Conservation (phyloP, 2,797 vertebrate species). For the Poeciliopsis presidionis region DNA sequence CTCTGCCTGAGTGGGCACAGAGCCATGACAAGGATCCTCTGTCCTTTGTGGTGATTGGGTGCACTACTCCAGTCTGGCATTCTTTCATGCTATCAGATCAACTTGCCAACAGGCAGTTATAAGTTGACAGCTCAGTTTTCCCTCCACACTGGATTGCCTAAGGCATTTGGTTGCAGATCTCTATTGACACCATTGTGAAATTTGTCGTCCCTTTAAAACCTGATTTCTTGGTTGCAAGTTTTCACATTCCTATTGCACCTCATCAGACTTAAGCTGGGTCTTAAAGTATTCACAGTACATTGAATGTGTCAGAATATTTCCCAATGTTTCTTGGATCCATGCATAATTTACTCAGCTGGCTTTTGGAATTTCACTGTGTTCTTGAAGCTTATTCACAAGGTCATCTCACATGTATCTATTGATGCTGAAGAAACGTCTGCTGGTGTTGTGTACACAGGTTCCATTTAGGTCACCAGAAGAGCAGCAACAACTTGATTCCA, state of each 20-base stretch:
- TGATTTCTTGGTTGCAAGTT: neutral
- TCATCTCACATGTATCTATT: neutral
- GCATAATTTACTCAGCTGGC: neutral
- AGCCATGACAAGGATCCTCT: neutral
- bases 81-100: neutral
- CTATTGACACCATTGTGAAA: neutral
- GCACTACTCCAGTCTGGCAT: neutral
- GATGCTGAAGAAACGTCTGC: neutral
- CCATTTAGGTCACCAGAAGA: neutral
- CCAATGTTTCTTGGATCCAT: neutral
- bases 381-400: neutral
- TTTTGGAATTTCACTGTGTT: neutral
- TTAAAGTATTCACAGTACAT: neutral
- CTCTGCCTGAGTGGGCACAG: neutral
- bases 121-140: neutral
- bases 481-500: neutral
- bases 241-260: neutral
- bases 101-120: neutral
- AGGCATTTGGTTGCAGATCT: neutral
- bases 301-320: neutral
- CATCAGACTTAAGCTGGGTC: neutral
- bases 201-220: neutral
- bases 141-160: neutral
- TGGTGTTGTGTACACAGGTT: neutral
- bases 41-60: neutral